Evolutionary conservation across 1,140 invertebrate genomes (phyloP), one percentile per base, ranked within the genome.

Genomic region (Nomia melanderi): DNA sequence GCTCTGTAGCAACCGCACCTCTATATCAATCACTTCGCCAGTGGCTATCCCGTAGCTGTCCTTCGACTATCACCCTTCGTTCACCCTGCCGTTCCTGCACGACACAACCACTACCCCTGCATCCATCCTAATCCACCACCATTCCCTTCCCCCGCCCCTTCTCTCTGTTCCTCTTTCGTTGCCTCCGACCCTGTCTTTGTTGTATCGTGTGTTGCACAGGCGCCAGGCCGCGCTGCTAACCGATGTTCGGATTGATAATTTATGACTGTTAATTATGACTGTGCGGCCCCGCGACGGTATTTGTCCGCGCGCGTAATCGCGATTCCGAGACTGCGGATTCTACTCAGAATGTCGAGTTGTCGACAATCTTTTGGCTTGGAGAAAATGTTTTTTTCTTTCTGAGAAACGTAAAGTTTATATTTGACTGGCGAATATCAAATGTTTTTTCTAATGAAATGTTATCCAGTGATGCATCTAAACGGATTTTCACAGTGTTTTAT

Each of bases 241-340:
- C 88, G 86, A 91, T 88, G 89, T 87, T 90, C 89, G 83, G 90
- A 92, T 91, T 91, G 90, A 91, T 92, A 91, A 92, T 92, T 92
- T 91, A 92, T 92, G 90, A 86, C 89, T 84, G 90, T 91, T 92
- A 91, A 92, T 92, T 92, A 91, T 91, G 89, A 91, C 80, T 88
- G 71, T 90, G 87, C 87, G 89, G 89, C 89, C 84, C 87, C 87
- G 85, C 33, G 82, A 59, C 50, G 63, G 76, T 82, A 85, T 85
- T 82, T 66, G 73, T 60, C 36, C 83, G 77, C 62, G 73, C 80
- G 70, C 84, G 80, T 83, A 83, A 85, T 84, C 79, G 64, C 76
- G 72, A 84, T 76, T 81, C 75, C 66, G 78, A 76, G 56, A 59
- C 56, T 33, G 14, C 54, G 33, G 41, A 53, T 62, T 53, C 2